phyloP scores from a whole-genome alignment of 1,140 invertebrate species.

The Tetranychus urticae region DNA sequence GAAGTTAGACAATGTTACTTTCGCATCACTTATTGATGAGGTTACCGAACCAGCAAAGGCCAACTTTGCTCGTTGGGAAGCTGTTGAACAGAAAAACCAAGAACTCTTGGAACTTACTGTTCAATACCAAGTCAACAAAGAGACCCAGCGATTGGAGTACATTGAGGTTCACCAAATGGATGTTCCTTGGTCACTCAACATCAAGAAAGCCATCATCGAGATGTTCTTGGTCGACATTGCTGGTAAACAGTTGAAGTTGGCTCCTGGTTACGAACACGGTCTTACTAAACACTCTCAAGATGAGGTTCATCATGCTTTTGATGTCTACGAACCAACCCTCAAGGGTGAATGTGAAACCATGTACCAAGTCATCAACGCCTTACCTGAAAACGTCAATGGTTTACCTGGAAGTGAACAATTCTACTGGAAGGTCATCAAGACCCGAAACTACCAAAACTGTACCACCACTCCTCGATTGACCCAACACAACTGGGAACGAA shows the following conservation, averaged over 20 bases:
- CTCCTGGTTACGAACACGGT: not conserved
- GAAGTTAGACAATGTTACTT: not conserved
- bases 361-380: not conserved
- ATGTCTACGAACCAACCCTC: not conserved
- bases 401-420: not conserved
- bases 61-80: not conserved
- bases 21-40: not conserved
- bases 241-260: not conserved
- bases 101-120: not conserved
- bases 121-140: not conserved
- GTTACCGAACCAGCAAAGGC: not conserved
- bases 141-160: slow-evolving; percentile 1
- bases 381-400: not conserved
- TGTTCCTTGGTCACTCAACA: slow-evolving; percentile 18
- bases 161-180: slow-evolving; percentile 14
- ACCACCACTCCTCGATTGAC: not conserved
- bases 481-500: not conserved
- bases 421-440: not conserved
- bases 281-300: not conserved
- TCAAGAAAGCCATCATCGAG: slow-evolving; percentile 18
- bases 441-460: not conserved
- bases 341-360: slow-evolving; percentile 6
- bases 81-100: not conserved
- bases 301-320: not conserved
- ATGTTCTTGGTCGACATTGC: slow-evolving; percentile 17